Evolutionary conservation across 37 sponge, comb jelly and placozoan genomes (phyloP).

Genomic region (Haliclona indistincta): DNA sequence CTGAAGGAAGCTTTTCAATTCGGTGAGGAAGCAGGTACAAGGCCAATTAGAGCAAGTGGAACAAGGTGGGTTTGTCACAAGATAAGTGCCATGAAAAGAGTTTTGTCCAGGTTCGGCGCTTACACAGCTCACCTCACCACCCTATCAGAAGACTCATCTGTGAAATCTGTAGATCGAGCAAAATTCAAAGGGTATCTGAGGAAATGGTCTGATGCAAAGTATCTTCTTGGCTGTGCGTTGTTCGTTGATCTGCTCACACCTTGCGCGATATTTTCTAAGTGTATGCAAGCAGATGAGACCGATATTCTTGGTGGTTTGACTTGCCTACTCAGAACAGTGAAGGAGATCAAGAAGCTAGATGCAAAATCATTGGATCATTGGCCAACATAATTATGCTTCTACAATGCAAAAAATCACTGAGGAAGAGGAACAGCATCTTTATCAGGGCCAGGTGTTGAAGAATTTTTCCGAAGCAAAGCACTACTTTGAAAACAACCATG

Average conservation of each 20-base stretch:
- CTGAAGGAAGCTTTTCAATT: conserved; percentile 43
- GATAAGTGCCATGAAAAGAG: conserved; percentile 45
- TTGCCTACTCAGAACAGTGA: conserved; percentile 5
- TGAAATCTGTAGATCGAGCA: conserved; percentile 53
- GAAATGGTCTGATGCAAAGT: conserved; percentile 68
- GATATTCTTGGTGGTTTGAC: conserved; percentile 35
- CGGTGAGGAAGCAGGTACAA: conserved; percentile 33
- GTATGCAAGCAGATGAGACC: conserved; percentile 18
- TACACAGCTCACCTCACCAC: conserved; percentile 50
- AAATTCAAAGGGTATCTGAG: conserved; percentile 50
- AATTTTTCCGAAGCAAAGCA: conserved; percentile 14
- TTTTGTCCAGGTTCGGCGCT: conserved; percentile 60
- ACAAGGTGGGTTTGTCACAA: conserved; percentile 32
- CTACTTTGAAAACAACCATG: conserved; percentile 10
- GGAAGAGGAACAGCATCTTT: conserved; percentile 14
- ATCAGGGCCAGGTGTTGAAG: conserved; percentile 17
- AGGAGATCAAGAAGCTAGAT: not conserved
- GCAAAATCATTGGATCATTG: not conserved
- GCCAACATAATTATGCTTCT: conserved; percentile 23
- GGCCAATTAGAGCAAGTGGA: conserved; percentile 26
- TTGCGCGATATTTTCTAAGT: conserved; percentile 30
- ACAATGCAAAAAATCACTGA: conserved; percentile 1
- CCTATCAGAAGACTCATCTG: conserved; percentile 42
- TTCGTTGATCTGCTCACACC: conserved; percentile 59
- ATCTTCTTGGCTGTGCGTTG: conserved; percentile 69